Evolutionary conservation across 2,797 vertebrate genomes (phyloP).

Genomic region (Acipenser ruthenus): DNA sequence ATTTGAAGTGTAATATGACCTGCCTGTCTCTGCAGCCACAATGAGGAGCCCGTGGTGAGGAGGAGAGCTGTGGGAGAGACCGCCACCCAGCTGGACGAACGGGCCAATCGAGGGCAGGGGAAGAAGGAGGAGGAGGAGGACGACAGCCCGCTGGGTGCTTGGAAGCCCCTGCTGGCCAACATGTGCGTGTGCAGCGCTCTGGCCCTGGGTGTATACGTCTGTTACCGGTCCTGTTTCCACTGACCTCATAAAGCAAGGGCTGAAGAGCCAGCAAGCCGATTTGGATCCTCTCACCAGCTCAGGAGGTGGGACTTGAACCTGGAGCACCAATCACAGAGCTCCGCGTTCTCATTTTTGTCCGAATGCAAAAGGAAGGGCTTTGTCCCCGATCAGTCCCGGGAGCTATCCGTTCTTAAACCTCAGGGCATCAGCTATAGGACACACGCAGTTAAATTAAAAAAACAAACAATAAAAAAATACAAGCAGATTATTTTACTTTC

Average conservation of each 20-base stretch:
- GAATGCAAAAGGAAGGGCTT: conserved; percentile 24
- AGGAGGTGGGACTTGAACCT: conserved; percentile 2
- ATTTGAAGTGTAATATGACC: neutral
- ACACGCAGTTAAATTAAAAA: conserved; percentile 39
- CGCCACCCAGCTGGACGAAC: conserved; percentile 17
- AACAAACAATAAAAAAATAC: conserved; percentile 5
- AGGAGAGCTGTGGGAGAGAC: conserved; percentile 50
- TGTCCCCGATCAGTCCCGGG: conserved; percentile 12
- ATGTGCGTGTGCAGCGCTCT: conserved; percentile 81
- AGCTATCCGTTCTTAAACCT: conserved; percentile 46
- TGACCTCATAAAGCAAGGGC: conserved; percentile 50
- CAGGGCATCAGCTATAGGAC: conserved; percentile 63
- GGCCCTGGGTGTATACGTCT: conserved; percentile 79
- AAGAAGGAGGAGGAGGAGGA: conserved; percentile 26
- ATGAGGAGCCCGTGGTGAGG: conserved; percentile 64
- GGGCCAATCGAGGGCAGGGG: conserved; percentile 21
- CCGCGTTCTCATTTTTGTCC: conserved; percentile 22
- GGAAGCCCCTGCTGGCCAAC: conserved; percentile 79
- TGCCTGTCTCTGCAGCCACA: conserved; percentile 40
- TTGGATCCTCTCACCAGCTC: neutral
- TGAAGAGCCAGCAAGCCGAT: neutral
- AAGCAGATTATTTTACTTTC: too few species aligned
- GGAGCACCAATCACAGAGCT: conserved; percentile 14
- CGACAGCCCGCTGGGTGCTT: conserved; percentile 46
- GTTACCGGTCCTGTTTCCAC: conserved; percentile 87